These are phyloP conservation scores for Monodelphis domestica DNA, from an alignment of 2,797 vertebrate genomes.

Conservation along the genomic window DNA sequence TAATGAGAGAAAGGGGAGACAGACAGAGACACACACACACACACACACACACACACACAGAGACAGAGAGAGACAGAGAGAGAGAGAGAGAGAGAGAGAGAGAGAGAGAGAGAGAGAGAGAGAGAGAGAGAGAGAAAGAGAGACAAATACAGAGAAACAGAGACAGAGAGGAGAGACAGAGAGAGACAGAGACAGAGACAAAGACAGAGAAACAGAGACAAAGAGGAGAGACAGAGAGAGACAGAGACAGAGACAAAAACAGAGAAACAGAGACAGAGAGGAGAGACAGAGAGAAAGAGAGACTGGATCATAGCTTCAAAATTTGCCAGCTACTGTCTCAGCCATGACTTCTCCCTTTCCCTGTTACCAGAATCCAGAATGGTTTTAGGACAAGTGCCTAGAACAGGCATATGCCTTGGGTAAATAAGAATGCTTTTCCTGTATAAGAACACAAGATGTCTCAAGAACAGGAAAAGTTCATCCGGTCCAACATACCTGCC, in stretches of 20 bases:
- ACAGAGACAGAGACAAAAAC: background rate
- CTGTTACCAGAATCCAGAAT: conserved; percentile 30
- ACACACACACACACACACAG: no score
- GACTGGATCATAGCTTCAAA: background rate
- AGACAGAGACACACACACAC: no score
- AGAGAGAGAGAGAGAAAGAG: background rate
- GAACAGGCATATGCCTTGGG: conserved; percentile 37
- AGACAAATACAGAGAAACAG: no score
- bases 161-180: background rate
- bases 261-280: background rate
- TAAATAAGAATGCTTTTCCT: conserved; percentile 77
- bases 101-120: background rate
- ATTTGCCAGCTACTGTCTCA: conserved; percentile 17
- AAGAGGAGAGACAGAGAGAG: background rate
- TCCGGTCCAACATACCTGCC: conserved; percentile 78
- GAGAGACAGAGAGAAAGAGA: no score
- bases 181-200: background rate
- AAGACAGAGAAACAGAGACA: background rate
- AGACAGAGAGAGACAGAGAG: background rate
- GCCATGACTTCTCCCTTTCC: conserved; percentile 55
- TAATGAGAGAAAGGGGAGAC: background rate
- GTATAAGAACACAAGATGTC: conserved; percentile 75
- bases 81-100: no score
- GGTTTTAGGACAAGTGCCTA: conserved; percentile 52
- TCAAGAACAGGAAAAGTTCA: conserved; percentile 78